phyloP scores from a whole-genome alignment of 2,113 vertebrate genomes.

The Entosphenus tridentatus region DNA sequence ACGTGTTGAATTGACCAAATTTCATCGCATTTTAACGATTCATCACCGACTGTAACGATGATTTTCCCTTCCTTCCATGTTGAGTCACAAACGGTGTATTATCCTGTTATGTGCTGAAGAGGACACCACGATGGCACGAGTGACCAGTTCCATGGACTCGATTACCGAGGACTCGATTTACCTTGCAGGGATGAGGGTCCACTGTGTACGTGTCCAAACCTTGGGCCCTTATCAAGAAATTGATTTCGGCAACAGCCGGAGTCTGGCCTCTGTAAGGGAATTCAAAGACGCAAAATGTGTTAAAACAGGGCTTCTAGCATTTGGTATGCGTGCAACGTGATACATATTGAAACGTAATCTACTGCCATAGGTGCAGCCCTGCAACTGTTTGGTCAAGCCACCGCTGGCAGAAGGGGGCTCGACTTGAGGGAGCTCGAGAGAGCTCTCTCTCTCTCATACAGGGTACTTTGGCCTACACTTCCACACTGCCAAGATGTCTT shows the following conservation, averaged over 20 bases:
- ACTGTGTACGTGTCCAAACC: conserved; percentile 84
- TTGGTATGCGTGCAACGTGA: not conserved
- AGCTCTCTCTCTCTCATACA: too few species aligned
- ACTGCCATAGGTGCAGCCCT: not conserved
- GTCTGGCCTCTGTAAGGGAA: conserved; percentile 42
- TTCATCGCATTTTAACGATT: too few species aligned
- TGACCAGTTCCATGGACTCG: too few species aligned
- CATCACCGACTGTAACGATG: too few species aligned
- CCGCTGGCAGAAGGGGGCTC: not conserved
- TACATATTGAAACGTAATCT: not conserved
- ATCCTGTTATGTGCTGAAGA: too few species aligned
- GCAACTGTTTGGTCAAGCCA: not conserved
- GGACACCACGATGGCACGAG: too few species aligned
- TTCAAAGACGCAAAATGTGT: not conserved
- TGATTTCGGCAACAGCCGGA: conserved; percentile 58
- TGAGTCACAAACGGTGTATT: too few species aligned
- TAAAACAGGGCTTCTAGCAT: too few species aligned
- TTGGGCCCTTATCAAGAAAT: conserved; percentile 71
- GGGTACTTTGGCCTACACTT: too few species aligned
- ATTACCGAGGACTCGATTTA: conserved; percentile 16
- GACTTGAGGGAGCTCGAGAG: not conserved
- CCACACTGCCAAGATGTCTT: too few species aligned
- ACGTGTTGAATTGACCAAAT: too few species aligned
- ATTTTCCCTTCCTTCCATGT: too few species aligned
- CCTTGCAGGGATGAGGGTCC: conserved; percentile 96